Percentiles rank a stretch among this genome's conserved stretches.
These are phyloP conservation scores for Pseudomyrmex gracilis DNA, from an alignment of 1,140 invertebrate species.

Conservation along the genomic window DNA sequence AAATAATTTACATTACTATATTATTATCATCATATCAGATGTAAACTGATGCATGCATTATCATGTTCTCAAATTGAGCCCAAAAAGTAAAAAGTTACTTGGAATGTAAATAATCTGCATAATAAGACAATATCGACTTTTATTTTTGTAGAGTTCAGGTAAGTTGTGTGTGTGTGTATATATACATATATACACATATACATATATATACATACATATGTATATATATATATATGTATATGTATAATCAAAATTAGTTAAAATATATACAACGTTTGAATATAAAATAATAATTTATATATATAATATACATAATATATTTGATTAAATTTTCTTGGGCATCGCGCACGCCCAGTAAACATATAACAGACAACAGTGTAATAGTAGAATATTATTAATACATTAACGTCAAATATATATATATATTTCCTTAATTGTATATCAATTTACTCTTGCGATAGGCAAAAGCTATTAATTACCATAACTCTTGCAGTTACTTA, in stretches of 20 bases:
- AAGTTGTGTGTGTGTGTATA: no score
- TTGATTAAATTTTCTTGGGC: conserved; percentile 78
- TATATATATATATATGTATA: conserved; percentile 46
- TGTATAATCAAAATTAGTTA: conserved; percentile 79
- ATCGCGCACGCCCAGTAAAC: conserved; percentile 72
- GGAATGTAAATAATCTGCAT: no score
- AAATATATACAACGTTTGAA: conserved; percentile 82
- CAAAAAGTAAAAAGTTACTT: no score
- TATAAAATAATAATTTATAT: conserved; percentile 83
- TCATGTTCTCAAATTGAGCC: no score
- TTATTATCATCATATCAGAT: no score
- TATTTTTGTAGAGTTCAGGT: no score
- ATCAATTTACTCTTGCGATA: conserved; percentile 71
- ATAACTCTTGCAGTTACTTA: conserved; percentile 73
- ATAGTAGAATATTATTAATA: conserved; percentile 83
- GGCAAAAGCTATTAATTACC: conserved; percentile 64
- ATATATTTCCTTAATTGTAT: conserved; percentile 75
- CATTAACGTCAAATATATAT: conserved; percentile 81
- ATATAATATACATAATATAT: conserved; percentile 77
- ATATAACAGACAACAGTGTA: conserved; percentile 83
- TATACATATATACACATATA: background rate
- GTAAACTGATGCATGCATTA: no score
- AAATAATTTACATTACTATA: no score
- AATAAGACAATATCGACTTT: no score
- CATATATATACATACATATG: no score